Evolutionary conservation across 2,113 vertebrate species (phyloP).

Genomic region (Myotis brandtii): DNA sequence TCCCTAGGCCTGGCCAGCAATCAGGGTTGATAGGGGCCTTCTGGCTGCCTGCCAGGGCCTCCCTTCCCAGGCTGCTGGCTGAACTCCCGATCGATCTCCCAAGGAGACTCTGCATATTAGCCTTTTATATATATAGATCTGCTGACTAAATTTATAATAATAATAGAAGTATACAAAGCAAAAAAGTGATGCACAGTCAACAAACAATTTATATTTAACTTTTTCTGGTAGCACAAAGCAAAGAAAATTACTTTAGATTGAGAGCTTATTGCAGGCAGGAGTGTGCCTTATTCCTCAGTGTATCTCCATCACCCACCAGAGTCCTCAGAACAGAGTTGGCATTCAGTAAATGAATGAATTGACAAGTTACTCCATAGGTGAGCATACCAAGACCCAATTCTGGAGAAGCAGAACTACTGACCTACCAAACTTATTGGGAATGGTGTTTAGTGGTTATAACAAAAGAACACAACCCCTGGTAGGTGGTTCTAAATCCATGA

Average conservation of each 20-base stretch:
- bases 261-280: background rate
- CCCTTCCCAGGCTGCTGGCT: no score
- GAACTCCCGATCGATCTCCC: no score
- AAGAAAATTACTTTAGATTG: background rate
- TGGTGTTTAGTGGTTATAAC: background rate
- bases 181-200: background rate
- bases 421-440: background rate
- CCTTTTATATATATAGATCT: background rate
- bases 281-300: background rate
- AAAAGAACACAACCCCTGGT: background rate
- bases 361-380: background rate
- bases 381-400: background rate
- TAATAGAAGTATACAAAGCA: background rate
- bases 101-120: no score
- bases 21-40: no score
- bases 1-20: no score
- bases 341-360: background rate
- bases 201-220: constrained; percentile 25
- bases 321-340: background rate
- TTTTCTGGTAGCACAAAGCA: background rate
- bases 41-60: no score
- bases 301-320: background rate
- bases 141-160: background rate
- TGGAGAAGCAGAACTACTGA: background rate
- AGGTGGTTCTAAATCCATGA: background rate